phyloP scores from a whole-genome alignment of 2,797 vertebrate species.

The Podarcis siculus region DNA sequence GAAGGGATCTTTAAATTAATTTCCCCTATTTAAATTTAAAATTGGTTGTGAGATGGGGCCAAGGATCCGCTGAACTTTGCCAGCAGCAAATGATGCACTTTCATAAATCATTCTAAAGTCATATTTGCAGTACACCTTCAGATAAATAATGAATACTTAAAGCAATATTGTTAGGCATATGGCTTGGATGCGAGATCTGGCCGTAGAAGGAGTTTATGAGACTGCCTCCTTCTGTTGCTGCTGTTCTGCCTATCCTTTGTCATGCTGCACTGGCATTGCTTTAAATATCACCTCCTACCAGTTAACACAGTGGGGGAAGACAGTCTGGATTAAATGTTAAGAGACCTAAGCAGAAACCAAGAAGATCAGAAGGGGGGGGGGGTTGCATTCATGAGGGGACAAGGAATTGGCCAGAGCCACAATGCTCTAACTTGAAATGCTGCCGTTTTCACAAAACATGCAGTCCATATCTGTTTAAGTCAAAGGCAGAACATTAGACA shows the following conservation, averaged over 20 bases:
- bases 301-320: constrained; percentile 31
- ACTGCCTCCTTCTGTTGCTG: constrained; percentile 72
- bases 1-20: constrained; percentile 47
- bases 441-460: constrained; percentile 21
- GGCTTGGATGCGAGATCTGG: constrained; percentile 65
- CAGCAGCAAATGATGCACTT: constrained; percentile 22
- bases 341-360: constrained; percentile 60
- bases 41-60: neutral
- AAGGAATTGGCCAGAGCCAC: constrained; percentile 49
- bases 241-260: constrained; percentile 57
- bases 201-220: constrained; percentile 64
- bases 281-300: constrained; percentile 63
- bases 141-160: constrained; percentile 63
- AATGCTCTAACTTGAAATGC: constrained; percentile 41
- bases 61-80: neutral
- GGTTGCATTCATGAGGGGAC: constrained; percentile 63
- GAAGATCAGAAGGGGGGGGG: constrained; percentile 64
- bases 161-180: constrained; percentile 66
- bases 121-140: constrained; percentile 53
- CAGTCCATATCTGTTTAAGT: constrained; percentile 55
- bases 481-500: constrained; percentile 63
- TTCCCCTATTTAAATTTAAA: neutral
- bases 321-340: constrained; percentile 36
- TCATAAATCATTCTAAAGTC: constrained; percentile 44
- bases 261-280: constrained; percentile 47